Evolutionary conservation across 2,113 vertebrate genomes (phyloP).

Genomic region (rat (Rattus norvegicus)): DNA sequence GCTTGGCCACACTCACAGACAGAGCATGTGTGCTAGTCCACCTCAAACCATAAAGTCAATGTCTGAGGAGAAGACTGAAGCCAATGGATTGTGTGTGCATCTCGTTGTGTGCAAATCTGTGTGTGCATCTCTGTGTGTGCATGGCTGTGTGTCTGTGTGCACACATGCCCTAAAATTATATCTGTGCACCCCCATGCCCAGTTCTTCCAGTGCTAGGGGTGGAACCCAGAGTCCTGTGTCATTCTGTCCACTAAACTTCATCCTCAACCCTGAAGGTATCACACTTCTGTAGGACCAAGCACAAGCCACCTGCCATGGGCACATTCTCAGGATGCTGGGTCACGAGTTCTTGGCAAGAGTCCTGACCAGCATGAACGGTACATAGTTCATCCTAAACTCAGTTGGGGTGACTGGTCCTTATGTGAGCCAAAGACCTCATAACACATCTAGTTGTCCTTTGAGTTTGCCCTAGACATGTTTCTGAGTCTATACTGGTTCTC

Average conservation of each 20-base stretch:
- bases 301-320: not conserved
- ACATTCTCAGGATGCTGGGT: not conserved
- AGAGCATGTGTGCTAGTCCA: not conserved
- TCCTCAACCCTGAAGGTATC: not conserved
- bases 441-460: not conserved
- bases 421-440: not conserved
- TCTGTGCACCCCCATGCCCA: not conserved
- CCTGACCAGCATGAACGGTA: not conserved
- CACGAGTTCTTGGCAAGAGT: not conserved
- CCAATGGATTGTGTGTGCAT: too few species aligned
- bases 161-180: not conserved
- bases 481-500: not conserved
- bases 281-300: not conserved
- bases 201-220: not conserved
- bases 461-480: not conserved
- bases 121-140: not conserved
- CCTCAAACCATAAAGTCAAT: not conserved
- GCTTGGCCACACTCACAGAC: too few species aligned
- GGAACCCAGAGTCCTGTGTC: not conserved
- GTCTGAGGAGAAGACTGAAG: not conserved
- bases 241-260: not conserved
- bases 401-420: not conserved
- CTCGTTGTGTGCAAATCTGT: not conserved
- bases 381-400: not conserved
- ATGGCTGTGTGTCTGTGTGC: too few species aligned